Evolutionary conservation across 2,113 vertebrate genomes (phyloP).

Genomic region (Odontophorus gujanensis): DNA sequence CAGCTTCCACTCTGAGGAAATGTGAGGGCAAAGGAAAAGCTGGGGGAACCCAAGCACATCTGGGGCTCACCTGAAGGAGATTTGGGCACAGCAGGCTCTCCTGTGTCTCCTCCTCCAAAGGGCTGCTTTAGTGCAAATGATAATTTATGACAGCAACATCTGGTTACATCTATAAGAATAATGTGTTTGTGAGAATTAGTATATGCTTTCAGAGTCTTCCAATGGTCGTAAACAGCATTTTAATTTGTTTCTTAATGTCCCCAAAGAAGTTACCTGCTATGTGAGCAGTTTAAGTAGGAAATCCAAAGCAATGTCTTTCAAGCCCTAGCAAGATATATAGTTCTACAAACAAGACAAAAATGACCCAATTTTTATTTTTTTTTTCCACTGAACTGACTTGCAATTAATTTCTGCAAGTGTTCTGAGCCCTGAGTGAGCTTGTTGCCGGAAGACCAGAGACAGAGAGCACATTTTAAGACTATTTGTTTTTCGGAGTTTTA

Average conservation of each 20-base stretch:
- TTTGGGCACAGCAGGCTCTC: not conserved
- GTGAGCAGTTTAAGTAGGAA: not conserved
- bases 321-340: not conserved
- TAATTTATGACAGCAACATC: not conserved
- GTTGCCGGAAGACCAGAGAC: conserved; percentile 41
- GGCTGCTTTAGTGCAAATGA: not conserved
- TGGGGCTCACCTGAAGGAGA: not conserved
- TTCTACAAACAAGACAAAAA: conserved; percentile 30
- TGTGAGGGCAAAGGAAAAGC: not conserved
- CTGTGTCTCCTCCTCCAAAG: not conserved
- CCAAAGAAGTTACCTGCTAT: not conserved
- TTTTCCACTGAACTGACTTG: not conserved
- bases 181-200: conserved; percentile 11
- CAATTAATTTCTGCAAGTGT: not conserved
- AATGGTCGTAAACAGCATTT: not conserved
- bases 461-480: conserved; percentile 46
- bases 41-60: not conserved
- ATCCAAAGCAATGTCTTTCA: conserved; percentile 2
- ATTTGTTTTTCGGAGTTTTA: conserved; percentile 28
- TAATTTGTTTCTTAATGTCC: conserved; percentile 28
- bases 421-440: conserved; percentile 19
- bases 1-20: not conserved
- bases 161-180: not conserved
- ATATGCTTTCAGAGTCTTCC: not conserved
- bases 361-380: not conserved